phyloP scores from a whole-genome alignment of 53 echinoderm and acorn worm genomes.

The Paelopatides confundens region DNA sequence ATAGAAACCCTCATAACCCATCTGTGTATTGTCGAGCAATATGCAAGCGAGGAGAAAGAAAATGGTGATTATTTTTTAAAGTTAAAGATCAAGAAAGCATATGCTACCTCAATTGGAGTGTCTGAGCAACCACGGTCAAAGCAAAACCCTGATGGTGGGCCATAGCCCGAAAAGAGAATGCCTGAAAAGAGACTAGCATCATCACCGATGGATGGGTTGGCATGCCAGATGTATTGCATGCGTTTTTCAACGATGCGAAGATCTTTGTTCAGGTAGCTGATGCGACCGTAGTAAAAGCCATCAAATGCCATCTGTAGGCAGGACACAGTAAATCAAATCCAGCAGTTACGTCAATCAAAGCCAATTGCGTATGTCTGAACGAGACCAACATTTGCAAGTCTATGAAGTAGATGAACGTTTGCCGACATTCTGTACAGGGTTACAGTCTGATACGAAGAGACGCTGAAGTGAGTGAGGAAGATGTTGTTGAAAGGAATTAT shows the following conservation, averaged over 20 bases:
- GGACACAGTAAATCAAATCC: no score
- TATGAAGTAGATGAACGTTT: no score
- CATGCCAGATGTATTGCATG: constrained; percentile 96
- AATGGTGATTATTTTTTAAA: background rate
- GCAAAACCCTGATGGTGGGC: constrained; percentile 90
- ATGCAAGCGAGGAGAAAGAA: constrained; percentile 26
- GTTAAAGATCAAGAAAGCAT: background rate
- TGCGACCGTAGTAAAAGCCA: constrained; percentile 92
- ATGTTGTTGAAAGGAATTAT: no score
- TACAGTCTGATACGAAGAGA: no score
- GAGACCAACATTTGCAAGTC: no score
- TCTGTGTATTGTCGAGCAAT: constrained; percentile 7
- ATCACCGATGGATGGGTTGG: constrained; percentile 73
- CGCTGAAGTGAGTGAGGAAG: no score
- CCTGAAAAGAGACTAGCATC: constrained; percentile 84
- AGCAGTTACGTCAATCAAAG: no score
- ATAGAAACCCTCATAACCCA: constrained; percentile 61
- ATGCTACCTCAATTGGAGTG: constrained; percentile 86
- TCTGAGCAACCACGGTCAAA: constrained; percentile 79
- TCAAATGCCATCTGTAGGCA: constrained; percentile 95
- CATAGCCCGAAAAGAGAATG: constrained; percentile 79
- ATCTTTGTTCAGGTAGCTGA: constrained; percentile 79
- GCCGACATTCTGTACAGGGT: no score
- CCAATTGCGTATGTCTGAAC: no score
- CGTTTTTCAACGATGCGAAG: constrained; percentile 60